These are phyloP conservation scores for Drosophila parthenogenetica DNA, from an alignment of 2,888 invertebrate species.

Conservation along the genomic window DNA sequence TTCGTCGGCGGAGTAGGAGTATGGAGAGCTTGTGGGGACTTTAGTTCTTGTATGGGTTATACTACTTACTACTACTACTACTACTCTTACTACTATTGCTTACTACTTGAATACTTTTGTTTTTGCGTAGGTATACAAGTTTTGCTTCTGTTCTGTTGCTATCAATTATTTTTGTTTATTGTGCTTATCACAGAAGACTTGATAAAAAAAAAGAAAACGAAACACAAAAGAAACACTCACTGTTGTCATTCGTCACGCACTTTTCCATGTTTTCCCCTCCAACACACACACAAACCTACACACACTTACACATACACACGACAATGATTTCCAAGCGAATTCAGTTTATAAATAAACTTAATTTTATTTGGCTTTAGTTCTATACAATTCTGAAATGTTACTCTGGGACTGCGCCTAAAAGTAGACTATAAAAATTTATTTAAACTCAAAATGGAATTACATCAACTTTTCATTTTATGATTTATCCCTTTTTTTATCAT, in stretches of 20 bases:
- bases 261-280: constrained; percentile 58
- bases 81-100: constrained; percentile 30
- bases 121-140: constrained; percentile 77
- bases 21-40: constrained; percentile 76
- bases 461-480: too few species aligned
- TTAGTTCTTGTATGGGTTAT: constrained; percentile 29
- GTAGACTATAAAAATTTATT: neutral
- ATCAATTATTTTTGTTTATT: constrained; percentile 70
- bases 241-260: constrained; percentile 77
- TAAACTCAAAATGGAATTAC: too few species aligned
- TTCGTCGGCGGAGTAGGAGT: constrained; percentile 84
- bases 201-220: constrained; percentile 48
- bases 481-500: too few species aligned
- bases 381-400: neutral
- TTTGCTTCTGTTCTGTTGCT: constrained; percentile 76
- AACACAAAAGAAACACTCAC: constrained; percentile 76
- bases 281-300: constrained; percentile 25
- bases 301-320: constrained; percentile 9
- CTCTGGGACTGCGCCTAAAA: neutral
- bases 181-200: constrained; percentile 85
- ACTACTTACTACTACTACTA: constrained; percentile 9
- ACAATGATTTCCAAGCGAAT: constrained; percentile 6
- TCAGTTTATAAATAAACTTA: neutral
- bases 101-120: constrained; percentile 12
- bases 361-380: neutral